Evolutionary conservation across 2,888 invertebrate genomes (phyloP), one percentile per base, ranked within the genome.

Genomic region (Scaptomyza parva): DNA sequence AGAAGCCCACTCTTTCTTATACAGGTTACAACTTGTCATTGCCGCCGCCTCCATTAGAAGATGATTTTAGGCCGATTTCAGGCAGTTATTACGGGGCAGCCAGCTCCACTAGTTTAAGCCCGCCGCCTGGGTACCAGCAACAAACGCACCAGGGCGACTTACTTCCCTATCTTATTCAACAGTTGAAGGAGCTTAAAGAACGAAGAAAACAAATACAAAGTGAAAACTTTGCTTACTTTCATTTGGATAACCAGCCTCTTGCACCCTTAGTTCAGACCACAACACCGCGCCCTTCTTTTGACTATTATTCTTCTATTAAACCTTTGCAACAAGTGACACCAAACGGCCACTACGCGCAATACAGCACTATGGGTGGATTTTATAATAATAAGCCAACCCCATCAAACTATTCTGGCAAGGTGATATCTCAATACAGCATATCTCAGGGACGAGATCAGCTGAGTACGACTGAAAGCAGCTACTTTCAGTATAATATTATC

Each of bases 281-380:
- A 6, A 43, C 72, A 0, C n/a, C 67, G 6, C 51, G 47, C 11
- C 30, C 74, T 0, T 54, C 68, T n/a, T 67, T 63, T 51, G 71
- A 78, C 30, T 71, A 70, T 59, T 82, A 84, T 40, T 40, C 78
- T 3, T 54, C 78, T 2, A 3, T 28, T 0, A 80, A 71, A 6
- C 54, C 88, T 0, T 48, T 48, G 2, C 78, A 80, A 17, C 85
- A 83, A 44, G 80, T 81, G 3, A 93, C 94, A 41, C 93, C 93
- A 17, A 94, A 93, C 86, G 92, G 93, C 57, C 93, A 94, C 44
- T 94, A 93, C 35, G 92, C 93, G 60, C 93, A 93, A 24, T 92
- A 93, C 35, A 92, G 94, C 54, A 91, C 92, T 0, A 91, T 93
- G 70, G 94, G 94, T 33, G 94, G 93, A 7, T 94, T 94, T 90